Evolutionary conservation across 2,888 invertebrate species (phyloP).

Genomic region (Protodeltote pygarga): DNA sequence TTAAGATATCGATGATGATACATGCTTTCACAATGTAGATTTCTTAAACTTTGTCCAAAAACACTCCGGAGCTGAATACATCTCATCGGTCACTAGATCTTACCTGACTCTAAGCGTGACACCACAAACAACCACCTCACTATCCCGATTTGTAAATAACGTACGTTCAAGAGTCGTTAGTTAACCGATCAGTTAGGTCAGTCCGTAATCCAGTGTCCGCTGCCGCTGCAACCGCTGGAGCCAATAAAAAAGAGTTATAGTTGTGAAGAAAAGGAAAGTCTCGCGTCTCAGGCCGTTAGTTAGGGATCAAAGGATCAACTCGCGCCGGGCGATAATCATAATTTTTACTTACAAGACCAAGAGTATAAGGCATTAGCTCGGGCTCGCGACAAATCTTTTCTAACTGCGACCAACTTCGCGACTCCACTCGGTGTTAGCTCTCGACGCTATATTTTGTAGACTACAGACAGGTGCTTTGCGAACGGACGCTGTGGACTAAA

Average conservation of each 20-base stretch:
- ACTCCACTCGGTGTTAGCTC: conserved; percentile 66
- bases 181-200: conserved; percentile 73
- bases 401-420: conserved; percentile 85
- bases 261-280: conserved; percentile 85
- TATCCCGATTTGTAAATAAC: conserved; percentile 65
- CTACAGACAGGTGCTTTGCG: conserved; percentile 66
- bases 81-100: conserved; percentile 25
- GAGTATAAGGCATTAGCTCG: conserved; percentile 79
- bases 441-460: conserved; percentile 68
- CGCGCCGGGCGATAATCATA: conserved; percentile 85
- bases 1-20: too few relatives aligned
- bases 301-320: conserved; percentile 84
- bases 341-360: conserved; percentile 86
- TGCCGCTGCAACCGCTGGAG: conserved; percentile 65
- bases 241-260: conserved; percentile 88
- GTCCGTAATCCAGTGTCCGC: conserved; percentile 79
- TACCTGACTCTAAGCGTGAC: conserved; percentile 18
- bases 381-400: conserved; percentile 84
- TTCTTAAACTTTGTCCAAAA: too few relatives aligned
- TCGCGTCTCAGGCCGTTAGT: conserved; percentile 80
- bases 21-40: too few relatives aligned
- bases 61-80: not conserved
- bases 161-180: conserved; percentile 65
- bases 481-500: conserved; percentile 41
- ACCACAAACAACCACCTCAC: conserved; percentile 43